Percentiles rank a stretch among this genome's conserved stretches.
phyloP scores from a whole-genome alignment of 2,888 invertebrate genomes.

The Eupithecia tripunctaria region DNA sequence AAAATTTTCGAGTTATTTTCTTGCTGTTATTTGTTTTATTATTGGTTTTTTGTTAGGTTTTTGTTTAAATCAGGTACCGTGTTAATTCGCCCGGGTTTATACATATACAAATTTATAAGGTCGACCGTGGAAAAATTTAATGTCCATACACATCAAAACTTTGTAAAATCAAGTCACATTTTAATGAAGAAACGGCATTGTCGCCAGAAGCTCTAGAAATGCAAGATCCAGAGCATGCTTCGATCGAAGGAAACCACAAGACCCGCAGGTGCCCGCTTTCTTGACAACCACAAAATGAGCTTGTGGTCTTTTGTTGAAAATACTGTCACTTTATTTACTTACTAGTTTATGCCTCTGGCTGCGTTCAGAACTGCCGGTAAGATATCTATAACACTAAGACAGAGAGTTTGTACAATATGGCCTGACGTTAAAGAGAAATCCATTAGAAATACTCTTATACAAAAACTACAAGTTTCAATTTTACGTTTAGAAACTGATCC shows the following conservation, averaged over 20 bases:
- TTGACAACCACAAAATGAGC: not conserved
- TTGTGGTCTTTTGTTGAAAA: not conserved
- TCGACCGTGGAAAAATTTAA: not conserved
- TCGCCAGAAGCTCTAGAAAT: conserved; percentile 11
- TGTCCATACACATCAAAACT: not conserved
- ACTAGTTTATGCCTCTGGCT: not conserved
- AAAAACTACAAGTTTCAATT: too few species aligned
- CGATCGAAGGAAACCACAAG: conserved; percentile 17
- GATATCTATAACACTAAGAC: not conserved
- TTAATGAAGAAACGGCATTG: not conserved
- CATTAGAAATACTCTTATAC: too few species aligned
- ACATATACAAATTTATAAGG: not conserved
- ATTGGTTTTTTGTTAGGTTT: too few species aligned
- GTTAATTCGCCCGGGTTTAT: too few species aligned
- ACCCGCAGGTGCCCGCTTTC: conserved; percentile 11
- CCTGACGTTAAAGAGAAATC: not conserved
- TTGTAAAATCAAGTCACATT: not conserved
- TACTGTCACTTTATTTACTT: not conserved
- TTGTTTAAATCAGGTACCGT: too few species aligned
- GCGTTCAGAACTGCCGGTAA: not conserved
- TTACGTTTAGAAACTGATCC: too few species aligned
- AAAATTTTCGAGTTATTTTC: too few species aligned
- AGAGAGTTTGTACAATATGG: not conserved
- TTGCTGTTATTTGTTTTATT: too few species aligned
- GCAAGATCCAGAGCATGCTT: conserved; percentile 8